Conservation (phyloP, 2,888 invertebrate genomes). For the Megamerina dolium region DNA sequence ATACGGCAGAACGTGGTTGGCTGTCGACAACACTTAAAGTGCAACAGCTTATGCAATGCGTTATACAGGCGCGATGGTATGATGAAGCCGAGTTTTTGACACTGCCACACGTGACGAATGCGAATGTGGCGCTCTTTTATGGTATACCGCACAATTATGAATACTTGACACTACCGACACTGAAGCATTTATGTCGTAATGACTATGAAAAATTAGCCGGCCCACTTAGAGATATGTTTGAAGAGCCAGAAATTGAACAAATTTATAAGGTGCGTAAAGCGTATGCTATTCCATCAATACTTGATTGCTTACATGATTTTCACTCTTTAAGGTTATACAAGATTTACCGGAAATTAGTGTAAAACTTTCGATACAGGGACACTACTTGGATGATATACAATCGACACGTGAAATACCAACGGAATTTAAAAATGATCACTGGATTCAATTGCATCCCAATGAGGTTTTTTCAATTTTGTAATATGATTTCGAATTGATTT, state of each 20-base stretch:
- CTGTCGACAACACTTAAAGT: slow-evolving; percentile 71
- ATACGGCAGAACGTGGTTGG: slow-evolving; percentile 87
- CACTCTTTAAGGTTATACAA: slow-evolving; percentile 52
- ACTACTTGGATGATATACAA: slow-evolving; percentile 44
- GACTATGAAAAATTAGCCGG: slow-evolving; percentile 59
- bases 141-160: slow-evolving; percentile 39
- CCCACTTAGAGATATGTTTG: slow-evolving; percentile 60
- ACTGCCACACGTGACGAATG: slow-evolving; percentile 68
- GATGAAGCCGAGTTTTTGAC: slow-evolving; percentile 67
- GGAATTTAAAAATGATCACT: slow-evolving; percentile 47
- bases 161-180: slow-evolving; percentile 38
- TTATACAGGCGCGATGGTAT: slow-evolving; percentile 88
- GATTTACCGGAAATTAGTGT: slow-evolving; percentile 61
- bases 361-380: slow-evolving; percentile 55
- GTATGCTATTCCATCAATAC: not conserved
- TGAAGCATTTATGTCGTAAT: slow-evolving; percentile 46
- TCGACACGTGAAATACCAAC: slow-evolving; percentile 40
- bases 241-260: slow-evolving; percentile 64
- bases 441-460: slow-evolving; percentile 61
- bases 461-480: slow-evolving; percentile 48
- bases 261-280: slow-evolving; percentile 54
- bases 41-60: slow-evolving; percentile 78
- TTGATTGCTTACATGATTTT: slow-evolving; percentile 13
- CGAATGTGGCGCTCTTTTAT: slow-evolving; percentile 58
- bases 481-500: not conserved